A percentile compares a stretch with the other conserved stretches of the same genome.
phyloP scores from a whole-genome alignment of 2,888 invertebrate genomes.

The Drosophila emarginata region DNA sequence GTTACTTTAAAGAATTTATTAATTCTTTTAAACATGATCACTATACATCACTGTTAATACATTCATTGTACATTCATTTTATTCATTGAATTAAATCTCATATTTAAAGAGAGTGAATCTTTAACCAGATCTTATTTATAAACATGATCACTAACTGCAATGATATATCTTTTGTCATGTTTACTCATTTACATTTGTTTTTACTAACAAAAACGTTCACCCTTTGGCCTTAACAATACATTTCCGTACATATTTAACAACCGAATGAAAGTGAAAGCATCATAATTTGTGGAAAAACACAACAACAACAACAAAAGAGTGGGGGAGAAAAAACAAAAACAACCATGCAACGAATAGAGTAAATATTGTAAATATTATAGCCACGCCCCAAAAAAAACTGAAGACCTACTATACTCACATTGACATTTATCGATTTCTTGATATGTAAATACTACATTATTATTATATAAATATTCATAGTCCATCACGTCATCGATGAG shows the following conservation, averaged over 20 bases:
- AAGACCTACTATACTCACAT: conserved; percentile 20
- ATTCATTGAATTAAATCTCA: conserved; percentile 1
- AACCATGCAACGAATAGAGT: conserved; percentile 31
- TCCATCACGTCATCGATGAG: conserved; percentile 27
- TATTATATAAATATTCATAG: conserved; percentile 18
- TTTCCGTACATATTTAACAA: conserved; percentile 51
- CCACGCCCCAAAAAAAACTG: conserved; percentile 34
- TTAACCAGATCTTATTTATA: conserved; percentile 9
- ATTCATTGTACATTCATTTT: neutral
- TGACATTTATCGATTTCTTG: conserved; percentile 30
- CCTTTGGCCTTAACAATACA: conserved; percentile 16
- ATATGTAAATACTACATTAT: conserved; percentile 25
- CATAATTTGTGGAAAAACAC: conserved; percentile 27
- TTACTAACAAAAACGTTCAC: neutral
- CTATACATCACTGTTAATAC: neutral
- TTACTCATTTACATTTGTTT: conserved; percentile 26
- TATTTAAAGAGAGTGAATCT: conserved; percentile 1
- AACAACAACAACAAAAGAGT: neutral
- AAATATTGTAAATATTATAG: conserved; percentile 54
- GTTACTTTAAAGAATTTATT: too few relatives aligned
- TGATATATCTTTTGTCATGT: conserved; percentile 26
- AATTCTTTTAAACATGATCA: too few relatives aligned
- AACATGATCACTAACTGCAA: conserved; percentile 19
- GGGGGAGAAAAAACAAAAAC: conserved; percentile 6
- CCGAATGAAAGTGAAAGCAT: conserved; percentile 72